Conservation (phyloP, 35 echinoderm and acorn worm genomes). For the Patiria miniata region DNA sequence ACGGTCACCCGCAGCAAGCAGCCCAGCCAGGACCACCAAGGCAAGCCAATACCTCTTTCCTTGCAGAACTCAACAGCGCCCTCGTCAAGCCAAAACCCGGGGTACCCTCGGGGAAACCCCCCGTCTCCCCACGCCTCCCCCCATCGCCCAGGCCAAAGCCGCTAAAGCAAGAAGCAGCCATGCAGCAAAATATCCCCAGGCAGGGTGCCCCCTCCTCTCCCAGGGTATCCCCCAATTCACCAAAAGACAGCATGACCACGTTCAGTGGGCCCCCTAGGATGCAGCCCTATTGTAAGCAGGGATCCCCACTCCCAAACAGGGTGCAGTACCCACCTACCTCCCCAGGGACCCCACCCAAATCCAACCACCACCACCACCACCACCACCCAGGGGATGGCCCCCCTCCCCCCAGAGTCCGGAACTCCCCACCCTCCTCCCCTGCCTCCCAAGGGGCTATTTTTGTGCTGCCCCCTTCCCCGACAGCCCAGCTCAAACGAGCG, state of each 20-base stretch:
- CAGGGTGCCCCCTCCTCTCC: background rate
- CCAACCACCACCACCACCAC: no score
- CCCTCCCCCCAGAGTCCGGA: conserved; percentile 11
- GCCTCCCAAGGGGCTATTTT: conserved; percentile 14
- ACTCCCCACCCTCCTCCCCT: conserved; percentile 17
- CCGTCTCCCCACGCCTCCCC: background rate
- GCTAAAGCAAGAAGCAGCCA: background rate
- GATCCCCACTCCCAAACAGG: background rate
- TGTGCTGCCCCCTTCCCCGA: conserved; percentile 14
- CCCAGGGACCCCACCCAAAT: background rate
- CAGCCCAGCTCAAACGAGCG: conserved; percentile 5
- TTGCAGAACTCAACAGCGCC: conserved; percentile 34
- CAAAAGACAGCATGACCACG: conserved; percentile 7
- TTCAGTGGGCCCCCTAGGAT: background rate
- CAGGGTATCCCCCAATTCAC: background rate
- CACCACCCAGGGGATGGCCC: background rate
- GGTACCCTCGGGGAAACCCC: background rate
- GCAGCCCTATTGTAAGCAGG: conserved; percentile 7
- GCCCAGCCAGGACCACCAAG: background rate
- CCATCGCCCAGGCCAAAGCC: conserved; percentile 1
- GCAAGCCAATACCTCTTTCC: conserved; percentile 33
- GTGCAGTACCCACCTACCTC: background rate
- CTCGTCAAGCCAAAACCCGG: background rate
- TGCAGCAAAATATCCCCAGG: background rate
- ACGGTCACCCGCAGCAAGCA: background rate